Base-by-base conservation (phyloP, 2,888 invertebrate genomes). In the Drosophila peninsularis region DNA sequence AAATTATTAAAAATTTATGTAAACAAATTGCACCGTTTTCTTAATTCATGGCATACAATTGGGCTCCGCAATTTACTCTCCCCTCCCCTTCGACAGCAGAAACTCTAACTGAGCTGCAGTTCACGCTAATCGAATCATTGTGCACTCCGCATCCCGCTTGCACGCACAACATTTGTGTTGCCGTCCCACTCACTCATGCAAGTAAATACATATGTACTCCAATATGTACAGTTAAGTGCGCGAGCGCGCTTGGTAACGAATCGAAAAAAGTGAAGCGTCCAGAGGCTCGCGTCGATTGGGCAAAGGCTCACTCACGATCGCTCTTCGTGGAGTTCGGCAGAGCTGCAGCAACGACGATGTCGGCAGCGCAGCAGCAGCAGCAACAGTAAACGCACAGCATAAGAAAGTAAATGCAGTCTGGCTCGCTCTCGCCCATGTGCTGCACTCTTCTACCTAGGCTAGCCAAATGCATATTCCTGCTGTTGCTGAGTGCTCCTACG, bases 1-100 rank as follows among this genome's bases (percentile, higher is more conserved):
- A 82, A 75, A 85, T 84, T 80, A 86, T 86, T 78, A 73, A 73
- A 82, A 85, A 82, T 67, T 62, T 85, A 88, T 82, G 83, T 79
- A 74, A 81, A 76, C 73, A 81, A 67, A 30, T 24, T 11, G n/a
- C 5, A 61, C 11, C 4, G 62, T 66, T 49, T 72, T 69, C 67
- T 24, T 36, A 10, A 24, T 55, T 42, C 27, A 42, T 13, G 6
- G 4, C 19, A 13, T 17, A 2, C 13, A 19, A 32, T 49, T n/a
- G 3, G 30, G 11, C 9, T 32, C 6, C 1, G 5, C 44, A 14
- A 14, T 24, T 45, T 11, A 1, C 3, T 4, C 1, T 13, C 7
- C 7, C 13, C 17, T 3, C 6, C 1, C 1, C 13, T 3, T 13
- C 1, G 30, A 6, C 17, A 30, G 47, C 47, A 17, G 30, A 17